Percentiles rank a stretch among this genome's conserved stretches.
Evolutionary conservation across 2,888 invertebrate genomes (phyloP).

Genomic region (Agriopis aurantiaria): DNA sequence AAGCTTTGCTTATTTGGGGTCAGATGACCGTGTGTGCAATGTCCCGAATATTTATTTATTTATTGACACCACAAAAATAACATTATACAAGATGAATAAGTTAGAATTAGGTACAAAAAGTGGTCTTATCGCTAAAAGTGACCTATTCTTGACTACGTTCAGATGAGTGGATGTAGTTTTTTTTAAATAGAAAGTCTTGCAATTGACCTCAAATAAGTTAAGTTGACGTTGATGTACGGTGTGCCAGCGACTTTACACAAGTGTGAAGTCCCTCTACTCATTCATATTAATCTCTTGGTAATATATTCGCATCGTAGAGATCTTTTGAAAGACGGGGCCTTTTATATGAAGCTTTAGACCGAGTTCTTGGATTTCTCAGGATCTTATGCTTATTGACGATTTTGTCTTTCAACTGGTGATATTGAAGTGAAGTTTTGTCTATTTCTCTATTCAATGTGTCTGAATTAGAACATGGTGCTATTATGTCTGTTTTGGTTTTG

Average conservation of each 20-base stretch:
- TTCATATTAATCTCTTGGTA: slow-evolving; percentile 30
- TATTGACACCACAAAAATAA: too few relatives aligned
- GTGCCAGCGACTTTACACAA: neutral
- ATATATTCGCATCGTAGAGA: slow-evolving; percentile 27
- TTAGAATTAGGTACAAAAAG: too few relatives aligned
- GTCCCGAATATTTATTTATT: too few relatives aligned
- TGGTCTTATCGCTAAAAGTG: too few relatives aligned
- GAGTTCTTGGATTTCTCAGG: neutral
- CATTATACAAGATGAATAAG: too few relatives aligned
- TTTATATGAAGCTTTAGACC: slow-evolving; percentile 15
- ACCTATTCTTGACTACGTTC: too few relatives aligned
- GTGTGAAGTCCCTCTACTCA: neutral
- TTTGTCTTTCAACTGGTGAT: neutral
- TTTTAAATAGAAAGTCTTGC: too few relatives aligned
- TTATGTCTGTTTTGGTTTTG: too few relatives aligned
- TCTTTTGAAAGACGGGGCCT: slow-evolving; percentile 18
- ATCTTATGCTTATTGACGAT: slow-evolving; percentile 2
- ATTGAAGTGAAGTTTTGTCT: neutral
- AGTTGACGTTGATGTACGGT: neutral
- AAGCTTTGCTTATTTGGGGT: too few relatives aligned
- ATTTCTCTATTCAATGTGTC: neutral
- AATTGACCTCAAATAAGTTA: too few relatives aligned
- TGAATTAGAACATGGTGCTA: neutral
- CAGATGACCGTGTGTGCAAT: too few relatives aligned
- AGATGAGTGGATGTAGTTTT: too few relatives aligned